Percentiles rank a stretch among this genome's conserved stretches.
phyloP scores from a whole-genome alignment of 1,140 invertebrate species.

The Lordiphosa clarofinis region DNA sequence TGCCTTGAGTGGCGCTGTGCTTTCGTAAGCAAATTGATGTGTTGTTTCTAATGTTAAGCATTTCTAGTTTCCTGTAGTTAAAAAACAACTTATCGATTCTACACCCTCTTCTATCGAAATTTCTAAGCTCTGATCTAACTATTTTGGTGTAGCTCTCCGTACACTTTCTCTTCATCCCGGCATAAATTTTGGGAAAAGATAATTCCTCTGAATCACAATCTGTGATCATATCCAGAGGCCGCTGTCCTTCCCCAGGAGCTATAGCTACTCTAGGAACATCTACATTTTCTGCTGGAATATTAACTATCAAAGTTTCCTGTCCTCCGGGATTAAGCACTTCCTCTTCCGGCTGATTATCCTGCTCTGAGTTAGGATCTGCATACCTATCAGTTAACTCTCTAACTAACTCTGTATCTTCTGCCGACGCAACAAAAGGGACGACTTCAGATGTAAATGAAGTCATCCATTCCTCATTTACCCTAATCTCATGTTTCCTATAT shows the following conservation, averaged over 20 bases:
- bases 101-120: too few relatives aligned
- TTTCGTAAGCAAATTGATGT: constrained; percentile 1
- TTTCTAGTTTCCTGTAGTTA: not conserved
- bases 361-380: not conserved
- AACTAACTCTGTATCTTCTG: not conserved
- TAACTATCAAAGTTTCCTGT: not conserved
- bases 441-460: not conserved
- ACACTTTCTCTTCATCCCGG: not conserved
- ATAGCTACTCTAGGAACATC: too few relatives aligned
- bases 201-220: constrained; percentile 1
- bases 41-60: not conserved
- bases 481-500: not conserved
- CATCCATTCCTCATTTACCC: not conserved
- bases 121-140: constrained; percentile 1
- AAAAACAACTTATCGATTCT: too few relatives aligned
- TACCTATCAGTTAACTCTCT: not conserved
- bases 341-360: not conserved
- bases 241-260: not conserved
- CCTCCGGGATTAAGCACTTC: not conserved
- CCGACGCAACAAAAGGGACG: not conserved
- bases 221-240: not conserved
- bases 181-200: not conserved
- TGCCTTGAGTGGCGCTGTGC: not conserved
- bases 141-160: not conserved
- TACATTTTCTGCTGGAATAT: not conserved